Evolutionary conservation across 2,113 vertebrate genomes (phyloP).

Genomic region (Seriola rivoliana): DNA sequence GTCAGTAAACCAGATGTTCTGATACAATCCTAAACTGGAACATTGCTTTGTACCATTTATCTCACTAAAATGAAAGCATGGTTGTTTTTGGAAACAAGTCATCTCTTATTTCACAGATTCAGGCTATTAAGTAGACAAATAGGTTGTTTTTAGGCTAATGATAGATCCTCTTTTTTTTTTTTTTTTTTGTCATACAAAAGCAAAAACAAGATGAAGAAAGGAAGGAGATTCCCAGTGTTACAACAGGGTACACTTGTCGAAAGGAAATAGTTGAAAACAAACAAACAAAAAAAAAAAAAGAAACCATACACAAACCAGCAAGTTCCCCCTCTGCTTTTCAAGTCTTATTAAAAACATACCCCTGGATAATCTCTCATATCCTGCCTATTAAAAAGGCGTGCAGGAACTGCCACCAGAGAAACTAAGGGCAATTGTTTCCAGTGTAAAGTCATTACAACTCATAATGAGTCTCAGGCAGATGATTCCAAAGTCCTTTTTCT

Average conservation of each 20-base stretch:
- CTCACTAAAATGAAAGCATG: not conserved
- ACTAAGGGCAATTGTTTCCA: slow-evolving; percentile 72
- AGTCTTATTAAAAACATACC: slow-evolving; percentile 77
- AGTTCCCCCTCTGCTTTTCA: slow-evolving; percentile 54
- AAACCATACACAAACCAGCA: slow-evolving; percentile 24
- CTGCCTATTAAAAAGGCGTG: slow-evolving; percentile 65
- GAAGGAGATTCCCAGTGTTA: not conserved
- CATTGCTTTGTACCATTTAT: not conserved
- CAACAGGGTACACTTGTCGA: slow-evolving; percentile 28
- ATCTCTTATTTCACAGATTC: not conserved
- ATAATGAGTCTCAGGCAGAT: slow-evolving; percentile 67
- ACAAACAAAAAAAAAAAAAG: not conserved
- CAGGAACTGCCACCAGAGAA: slow-evolving; percentile 61
- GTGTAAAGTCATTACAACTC: slow-evolving; percentile 66
- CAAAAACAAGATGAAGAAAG: slow-evolving; percentile 20
- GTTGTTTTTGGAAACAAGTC: slow-evolving; percentile 14
- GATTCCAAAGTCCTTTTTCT: slow-evolving; percentile 34
- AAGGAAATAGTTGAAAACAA: slow-evolving; percentile 25
- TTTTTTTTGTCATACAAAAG: slow-evolving; percentile 1
- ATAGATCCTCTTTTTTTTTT: not conserved
- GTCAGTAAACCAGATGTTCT: slow-evolving; percentile 33
- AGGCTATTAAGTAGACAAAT: slow-evolving; percentile 16
- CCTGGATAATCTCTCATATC: slow-evolving; percentile 72
- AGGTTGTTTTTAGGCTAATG: slow-evolving; percentile 7
- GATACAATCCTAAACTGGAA: slow-evolving; percentile 9